Evolutionary conservation across 2,888 invertebrate species (phyloP), one percentile per base, ranked within the genome.

Genomic region (Drosophila greeni): DNA sequence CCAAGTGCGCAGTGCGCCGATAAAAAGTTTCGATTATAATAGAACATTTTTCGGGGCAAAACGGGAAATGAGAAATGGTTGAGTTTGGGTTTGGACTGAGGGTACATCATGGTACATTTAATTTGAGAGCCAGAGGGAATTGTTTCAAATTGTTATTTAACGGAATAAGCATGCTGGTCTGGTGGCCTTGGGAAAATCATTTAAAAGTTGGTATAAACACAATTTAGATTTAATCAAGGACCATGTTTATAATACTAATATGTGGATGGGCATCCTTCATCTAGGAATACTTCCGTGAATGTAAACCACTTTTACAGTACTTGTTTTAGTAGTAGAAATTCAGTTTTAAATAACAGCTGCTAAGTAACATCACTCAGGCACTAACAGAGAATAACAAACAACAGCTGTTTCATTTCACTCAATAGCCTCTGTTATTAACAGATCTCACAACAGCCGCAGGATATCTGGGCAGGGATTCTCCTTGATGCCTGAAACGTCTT

Each of bases 1-100:
- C 34, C 72, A 57, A 65, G 52, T 59, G 66, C 67, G 76, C 49
- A 42, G 33, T 48, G 65, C 53, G 64, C 53, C 74, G 66, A 79
- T 83, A 78, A 83, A 79, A 83, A 79, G 66, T 81, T 79, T 79
- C 84, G 84, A 81, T 83, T 81, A 78, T 78, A 78, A 78, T 75
- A 62, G 70, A 70, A 58, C 23, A 40, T 67, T 73, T 73, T 43
- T 64, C 51, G 14, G 54, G 39, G 45, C 29, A 29, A 42, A 36
- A 42, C 52, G 60, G 75, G 66, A 77, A 77, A 75, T 73, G 75
- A 62, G 61, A 70, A 75, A 70, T 71, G 76, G 66, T 64, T 64
- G 64, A 49, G 29, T 6, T 43, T 12, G 24, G 42, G 40, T 14
- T 23, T 40, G 23, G n/a, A n/a, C 43, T 33, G n/a, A 20, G 40